These are phyloP conservation scores for Venustaconcha ellipsiformis DNA, from an alignment of 1,140 invertebrate genomes.

Conservation along the genomic window DNA sequence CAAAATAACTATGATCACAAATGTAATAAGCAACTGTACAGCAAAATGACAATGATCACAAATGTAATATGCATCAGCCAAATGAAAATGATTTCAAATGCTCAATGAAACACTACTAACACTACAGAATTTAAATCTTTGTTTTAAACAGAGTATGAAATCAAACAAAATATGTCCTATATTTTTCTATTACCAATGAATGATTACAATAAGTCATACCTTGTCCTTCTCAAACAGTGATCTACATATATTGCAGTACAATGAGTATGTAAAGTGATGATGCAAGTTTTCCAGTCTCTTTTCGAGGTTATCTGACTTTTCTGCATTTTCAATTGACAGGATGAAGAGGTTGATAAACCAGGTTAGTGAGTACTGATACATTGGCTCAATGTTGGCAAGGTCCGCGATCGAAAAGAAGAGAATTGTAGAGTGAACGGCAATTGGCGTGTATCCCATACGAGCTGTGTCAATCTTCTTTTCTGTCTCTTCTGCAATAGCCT, in stretches of 20 bases:
- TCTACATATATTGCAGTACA: conserved; percentile 93
- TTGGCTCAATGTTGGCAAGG: conserved; percentile 70
- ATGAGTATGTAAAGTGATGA: conserved; percentile 88
- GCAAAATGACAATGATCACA: too few relatives aligned
- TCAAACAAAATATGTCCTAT: too few relatives aligned
- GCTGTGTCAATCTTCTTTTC: conserved; percentile 79
- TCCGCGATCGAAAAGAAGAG: conserved; percentile 71
- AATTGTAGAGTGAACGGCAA: conserved; percentile 69
- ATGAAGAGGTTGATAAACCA: conserved; percentile 96
- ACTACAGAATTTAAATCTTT: too few relatives aligned
- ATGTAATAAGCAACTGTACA: too few relatives aligned
- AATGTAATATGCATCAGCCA: too few relatives aligned
- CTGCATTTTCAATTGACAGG: conserved; percentile 90
- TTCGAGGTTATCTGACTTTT: conserved; percentile 84
- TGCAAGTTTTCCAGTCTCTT: conserved; percentile 81
- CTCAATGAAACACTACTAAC: too few relatives aligned
- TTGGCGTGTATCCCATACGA: conserved; percentile 66
- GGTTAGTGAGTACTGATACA: conserved; percentile 88
- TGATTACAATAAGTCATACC: conserved; percentile 38
- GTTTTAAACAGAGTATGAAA: too few relatives aligned
- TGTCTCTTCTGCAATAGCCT: conserved; percentile 79
- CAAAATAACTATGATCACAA: too few relatives aligned
- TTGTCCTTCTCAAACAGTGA: conserved; percentile 97
- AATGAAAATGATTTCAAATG: too few relatives aligned
- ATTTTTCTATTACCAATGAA: too few relatives aligned